These are phyloP conservation scores for Choreutis nemorana DNA, from an alignment of 2,888 invertebrate species.

Conservation along the genomic window DNA sequence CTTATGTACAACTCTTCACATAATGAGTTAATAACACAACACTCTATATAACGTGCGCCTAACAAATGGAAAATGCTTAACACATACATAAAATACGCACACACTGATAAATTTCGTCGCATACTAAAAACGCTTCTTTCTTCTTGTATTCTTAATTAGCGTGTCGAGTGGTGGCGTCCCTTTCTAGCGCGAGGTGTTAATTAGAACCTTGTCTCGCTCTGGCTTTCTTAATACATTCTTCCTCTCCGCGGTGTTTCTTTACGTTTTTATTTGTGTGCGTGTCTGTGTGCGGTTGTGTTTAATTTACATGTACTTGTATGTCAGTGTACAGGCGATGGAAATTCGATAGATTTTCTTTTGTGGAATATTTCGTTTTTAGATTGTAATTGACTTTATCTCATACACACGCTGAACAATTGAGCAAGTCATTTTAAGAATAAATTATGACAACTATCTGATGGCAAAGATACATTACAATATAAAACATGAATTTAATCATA, in stretches of 20 bases:
- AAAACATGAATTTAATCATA: too few relatives aligned
- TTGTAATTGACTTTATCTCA: too few relatives aligned
- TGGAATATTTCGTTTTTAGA: too few relatives aligned
- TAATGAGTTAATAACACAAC: constrained; percentile 63
- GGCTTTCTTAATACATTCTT: constrained; percentile 69
- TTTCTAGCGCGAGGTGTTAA: constrained; percentile 50
- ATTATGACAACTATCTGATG: too few relatives aligned
- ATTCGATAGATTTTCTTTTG: too few relatives aligned
- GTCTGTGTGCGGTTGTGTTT: constrained; percentile 64
- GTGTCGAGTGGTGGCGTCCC: constrained; percentile 51
- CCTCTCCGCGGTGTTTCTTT: constrained; percentile 65
- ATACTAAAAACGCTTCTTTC: constrained; percentile 68
- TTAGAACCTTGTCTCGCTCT: constrained; percentile 58
- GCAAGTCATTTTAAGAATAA: too few relatives aligned
- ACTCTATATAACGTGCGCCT: constrained; percentile 39
- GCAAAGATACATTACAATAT: too few relatives aligned
- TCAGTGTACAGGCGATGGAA: constrained; percentile 42
- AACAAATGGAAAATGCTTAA: constrained; percentile 39
- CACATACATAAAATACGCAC: constrained; percentile 26
- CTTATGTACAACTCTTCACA: constrained; percentile 62
- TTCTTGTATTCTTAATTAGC: constrained; percentile 77
- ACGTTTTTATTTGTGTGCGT: constrained; percentile 66
- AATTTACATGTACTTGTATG: constrained; percentile 67
- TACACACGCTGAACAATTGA: too few relatives aligned
- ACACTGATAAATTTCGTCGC: constrained; percentile 36